phyloP scores from a whole-genome alignment of 2,797 vertebrate species.

The Triplophysa yarkandensis region DNA sequence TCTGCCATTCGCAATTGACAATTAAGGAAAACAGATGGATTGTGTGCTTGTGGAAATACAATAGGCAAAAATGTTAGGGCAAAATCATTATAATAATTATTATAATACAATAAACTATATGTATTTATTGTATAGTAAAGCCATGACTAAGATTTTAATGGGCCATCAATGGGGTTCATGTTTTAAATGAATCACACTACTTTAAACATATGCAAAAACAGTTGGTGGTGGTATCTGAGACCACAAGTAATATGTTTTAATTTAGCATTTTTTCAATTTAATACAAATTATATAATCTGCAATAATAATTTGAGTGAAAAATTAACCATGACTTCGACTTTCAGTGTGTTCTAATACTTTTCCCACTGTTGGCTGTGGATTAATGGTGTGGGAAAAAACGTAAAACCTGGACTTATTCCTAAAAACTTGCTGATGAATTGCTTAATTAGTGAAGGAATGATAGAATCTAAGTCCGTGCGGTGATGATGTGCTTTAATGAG shows the following conservation, averaged over 20 bases:
- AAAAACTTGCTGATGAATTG: slow-evolving; percentile 14
- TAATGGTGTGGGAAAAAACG: not conserved
- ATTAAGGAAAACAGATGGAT: slow-evolving; percentile 69
- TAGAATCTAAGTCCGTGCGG: slow-evolving; percentile 46
- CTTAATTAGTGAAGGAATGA: slow-evolving; percentile 39
- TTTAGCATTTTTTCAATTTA: not conserved
- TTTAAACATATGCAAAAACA: not conserved
- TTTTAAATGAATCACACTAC: not conserved
- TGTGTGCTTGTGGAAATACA: slow-evolving; percentile 71
- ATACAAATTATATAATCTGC: not conserved
- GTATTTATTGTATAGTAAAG: not conserved
- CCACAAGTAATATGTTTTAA: not conserved
- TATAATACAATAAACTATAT: not conserved
- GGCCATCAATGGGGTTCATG: not conserved
- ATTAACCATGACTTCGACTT: not conserved
- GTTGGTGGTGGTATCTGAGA: not conserved
- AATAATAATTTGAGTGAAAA: not conserved
- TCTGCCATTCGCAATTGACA: slow-evolving; percentile 88
- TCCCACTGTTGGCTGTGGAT: not conserved
- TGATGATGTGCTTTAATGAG: slow-evolving; percentile 44
- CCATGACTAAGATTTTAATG: not conserved
- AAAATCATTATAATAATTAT: slow-evolving; percentile 10
- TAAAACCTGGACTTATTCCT: slow-evolving; percentile 2
- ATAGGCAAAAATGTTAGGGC: slow-evolving; percentile 58
- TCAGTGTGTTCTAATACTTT: not conserved